Percentiles rank a stretch among this genome's conserved stretches.
phyloP scores from a whole-genome alignment of 1,140 invertebrate genomes.

The Pararge aegeria region DNA sequence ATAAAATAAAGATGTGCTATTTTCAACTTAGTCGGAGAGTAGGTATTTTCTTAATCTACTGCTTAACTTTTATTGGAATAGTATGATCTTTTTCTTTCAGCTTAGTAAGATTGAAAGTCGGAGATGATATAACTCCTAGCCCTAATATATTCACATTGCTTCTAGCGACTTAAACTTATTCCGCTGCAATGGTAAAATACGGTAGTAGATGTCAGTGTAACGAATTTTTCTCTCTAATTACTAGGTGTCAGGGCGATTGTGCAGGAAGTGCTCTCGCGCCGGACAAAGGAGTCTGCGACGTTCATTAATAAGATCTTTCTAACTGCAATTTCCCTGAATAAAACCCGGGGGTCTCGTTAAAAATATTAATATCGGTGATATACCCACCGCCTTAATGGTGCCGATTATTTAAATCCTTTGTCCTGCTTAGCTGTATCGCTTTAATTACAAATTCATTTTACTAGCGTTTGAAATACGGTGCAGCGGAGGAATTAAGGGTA shows the following conservation, averaged over 20 bases:
- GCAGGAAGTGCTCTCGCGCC: conserved; percentile 65
- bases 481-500: not conserved
- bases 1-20: too few species aligned
- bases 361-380: conserved; percentile 72
- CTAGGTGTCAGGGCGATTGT: conserved; percentile 74
- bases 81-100: not conserved
- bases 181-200: conserved; percentile 53
- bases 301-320: conserved; percentile 79
- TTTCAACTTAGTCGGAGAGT: too few species aligned
- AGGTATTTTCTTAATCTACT: too few species aligned
- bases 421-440: conserved; percentile 29
- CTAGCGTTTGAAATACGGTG: conserved; percentile 1
- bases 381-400: conserved; percentile 51
- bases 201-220: conserved; percentile 56
- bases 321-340: conserved; percentile 74
- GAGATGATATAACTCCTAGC: not conserved
- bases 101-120: not conserved
- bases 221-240: conserved; percentile 78
- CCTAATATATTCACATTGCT: conserved; percentile 32
- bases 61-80: too few species aligned
- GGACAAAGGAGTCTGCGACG: conserved; percentile 70
- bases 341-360: conserved; percentile 57
- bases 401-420: conserved; percentile 59
- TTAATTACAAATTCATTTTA: conserved; percentile 31
- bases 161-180: conserved; percentile 33